These are phyloP conservation scores for Dromaius novaehollandiae DNA, from an alignment of 2,113 vertebrate species.

Conservation along the genomic window DNA sequence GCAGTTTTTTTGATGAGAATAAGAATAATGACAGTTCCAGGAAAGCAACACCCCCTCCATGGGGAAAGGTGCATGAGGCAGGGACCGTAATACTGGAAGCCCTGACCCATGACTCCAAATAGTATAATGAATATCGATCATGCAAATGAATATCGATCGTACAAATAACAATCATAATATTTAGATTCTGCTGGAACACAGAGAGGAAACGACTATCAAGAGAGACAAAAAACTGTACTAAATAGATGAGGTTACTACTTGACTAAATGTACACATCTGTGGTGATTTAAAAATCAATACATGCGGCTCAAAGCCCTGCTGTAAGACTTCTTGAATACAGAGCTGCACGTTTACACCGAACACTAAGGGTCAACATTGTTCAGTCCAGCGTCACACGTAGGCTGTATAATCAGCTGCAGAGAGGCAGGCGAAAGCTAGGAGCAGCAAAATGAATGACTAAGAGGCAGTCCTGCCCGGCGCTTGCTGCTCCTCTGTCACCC, in stretches of 20 bases:
- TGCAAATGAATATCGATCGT: background rate
- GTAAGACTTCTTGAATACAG: background rate
- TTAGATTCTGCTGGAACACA: background rate
- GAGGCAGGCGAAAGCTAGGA: background rate
- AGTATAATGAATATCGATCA: background rate
- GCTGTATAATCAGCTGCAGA: background rate
- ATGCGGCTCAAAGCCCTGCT: background rate
- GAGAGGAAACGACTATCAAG: background rate
- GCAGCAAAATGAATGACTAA: background rate
- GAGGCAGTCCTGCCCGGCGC: background rate
- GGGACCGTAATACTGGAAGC: background rate
- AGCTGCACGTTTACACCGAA: background rate
- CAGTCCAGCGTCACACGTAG: background rate
- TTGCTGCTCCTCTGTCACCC: background rate
- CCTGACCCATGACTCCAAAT: background rate
- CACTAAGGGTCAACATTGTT: background rate
- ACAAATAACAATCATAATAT: background rate
- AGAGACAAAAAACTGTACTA: background rate
- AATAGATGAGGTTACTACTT: background rate
- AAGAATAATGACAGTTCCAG: background rate
- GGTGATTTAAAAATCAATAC: background rate
- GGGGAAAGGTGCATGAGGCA: background rate
- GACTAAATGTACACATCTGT: background rate
- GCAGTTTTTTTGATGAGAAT: background rate
- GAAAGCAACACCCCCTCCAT: background rate